A percentile compares a stretch with the other conserved stretches of the same genome.
These are phyloP conservation scores for Alfaro cultratus DNA, from an alignment of 2,797 vertebrate genomes.

Conservation along the genomic window DNA sequence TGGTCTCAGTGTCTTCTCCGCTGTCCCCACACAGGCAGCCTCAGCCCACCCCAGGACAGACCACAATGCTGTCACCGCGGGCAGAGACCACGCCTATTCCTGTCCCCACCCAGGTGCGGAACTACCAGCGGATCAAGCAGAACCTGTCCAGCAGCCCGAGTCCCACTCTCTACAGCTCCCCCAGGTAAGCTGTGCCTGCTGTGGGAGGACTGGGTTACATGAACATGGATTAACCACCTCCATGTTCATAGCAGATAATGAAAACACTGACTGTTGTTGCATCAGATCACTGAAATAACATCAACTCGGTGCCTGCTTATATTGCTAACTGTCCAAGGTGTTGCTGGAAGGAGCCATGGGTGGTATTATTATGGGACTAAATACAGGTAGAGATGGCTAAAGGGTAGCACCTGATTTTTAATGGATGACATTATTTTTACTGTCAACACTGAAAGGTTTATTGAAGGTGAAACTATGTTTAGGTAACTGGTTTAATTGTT, in stretches of 20 bases:
- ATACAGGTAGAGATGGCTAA: conserved; percentile 19
- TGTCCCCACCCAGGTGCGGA: conserved; percentile 94
- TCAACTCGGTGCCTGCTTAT: conserved; percentile 25
- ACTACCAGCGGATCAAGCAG: conserved; percentile 98
- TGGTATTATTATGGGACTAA: conserved; percentile 12
- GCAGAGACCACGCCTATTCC: conserved; percentile 94
- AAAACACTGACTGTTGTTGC: conserved; percentile 29
- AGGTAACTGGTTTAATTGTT: not conserved
- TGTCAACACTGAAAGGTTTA: not conserved
- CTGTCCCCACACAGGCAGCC: conserved; percentile 66
- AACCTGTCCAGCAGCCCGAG: conserved; percentile 91
- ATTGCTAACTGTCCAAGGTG: not conserved
- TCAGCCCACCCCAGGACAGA: conserved; percentile 72
- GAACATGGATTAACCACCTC: not conserved
- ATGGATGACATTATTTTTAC: not conserved
- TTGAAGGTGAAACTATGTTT: not conserved
- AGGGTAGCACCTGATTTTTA: not conserved
- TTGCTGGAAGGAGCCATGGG: conserved; percentile 14
- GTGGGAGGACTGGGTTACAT: no score
- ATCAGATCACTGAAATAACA: conserved; percentile 41
- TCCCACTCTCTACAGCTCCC: conserved; percentile 87
- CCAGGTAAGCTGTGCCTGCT: conserved; percentile 82
- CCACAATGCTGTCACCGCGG: conserved; percentile 86
- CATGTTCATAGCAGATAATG: not conserved
- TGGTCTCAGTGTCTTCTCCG: conserved; percentile 42